Base-by-base conservation (phyloP, 2,113 vertebrate genomes). In the Axis porcinus region DNA sequence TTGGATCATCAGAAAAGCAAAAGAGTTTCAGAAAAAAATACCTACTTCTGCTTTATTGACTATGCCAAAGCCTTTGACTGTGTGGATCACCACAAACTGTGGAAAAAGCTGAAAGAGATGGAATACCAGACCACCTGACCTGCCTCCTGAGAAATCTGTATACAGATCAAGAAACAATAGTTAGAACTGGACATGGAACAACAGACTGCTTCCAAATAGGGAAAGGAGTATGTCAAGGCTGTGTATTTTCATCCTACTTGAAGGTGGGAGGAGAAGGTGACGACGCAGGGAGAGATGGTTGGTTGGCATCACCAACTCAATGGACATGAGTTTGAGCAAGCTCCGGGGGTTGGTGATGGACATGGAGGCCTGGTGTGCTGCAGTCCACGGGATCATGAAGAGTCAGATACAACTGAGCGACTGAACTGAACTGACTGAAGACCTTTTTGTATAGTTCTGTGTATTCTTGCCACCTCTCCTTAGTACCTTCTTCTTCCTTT, bases 211-310 rank as follows among this genome's bases (percentile, higher is more conserved):
- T 62, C 60, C 28, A 62, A 30, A 62, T 62, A 62, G 60, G 28
- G 3, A 62, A 62, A 62, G 13, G 60, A 62, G 60, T 30, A 62
- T 30, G 55, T 30, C 60, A 62, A 62, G 60, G 14, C 60, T 62
- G 28, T 28, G 27, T 62, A 30, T 62, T 62, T 30, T 62, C 28
- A 62, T 62, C 13, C 28, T 62, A 30, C 60, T 64, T 64, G 60
- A 16, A 33, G 60, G 30, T 33, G 30, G 60, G 60, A 64, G 60
- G 14, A 64, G 3, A 33, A 64, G 60, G 14, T 33, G 30, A 64
- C 0, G 3, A 33, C 30, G 33, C 14, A 33, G 30, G 3, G 16
- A 16, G 6, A 62, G 60, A 62, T 33, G 28, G 14, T 33, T 16
- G 28, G 28, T 3, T 16, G 60, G 60, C 6, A 62, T 62, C 28